phyloP scores from a whole-genome alignment of 2,888 invertebrate genomes.

The Xestia rhomboidea region DNA sequence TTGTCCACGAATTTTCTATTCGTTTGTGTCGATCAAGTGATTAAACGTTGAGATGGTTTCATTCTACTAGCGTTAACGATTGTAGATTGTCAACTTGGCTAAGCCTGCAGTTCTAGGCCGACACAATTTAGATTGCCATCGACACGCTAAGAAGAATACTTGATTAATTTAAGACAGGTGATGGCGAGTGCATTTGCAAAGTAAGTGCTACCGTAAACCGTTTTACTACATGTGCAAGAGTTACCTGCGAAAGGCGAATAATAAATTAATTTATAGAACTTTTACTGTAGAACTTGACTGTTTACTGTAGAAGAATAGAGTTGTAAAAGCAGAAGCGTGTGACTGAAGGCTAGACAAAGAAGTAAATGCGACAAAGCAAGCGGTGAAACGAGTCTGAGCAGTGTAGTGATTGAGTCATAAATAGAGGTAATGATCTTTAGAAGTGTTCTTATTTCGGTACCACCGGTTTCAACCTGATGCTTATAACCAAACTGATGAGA shows the following conservation, averaged over 20 bases:
- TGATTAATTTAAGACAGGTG: slow-evolving; percentile 42
- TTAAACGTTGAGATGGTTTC: too few species aligned
- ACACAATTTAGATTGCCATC: too few species aligned
- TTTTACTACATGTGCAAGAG: slow-evolving; percentile 30
- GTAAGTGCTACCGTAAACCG: slow-evolving; percentile 37
- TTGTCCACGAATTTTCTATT: too few species aligned
- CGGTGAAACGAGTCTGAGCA: too few species aligned
- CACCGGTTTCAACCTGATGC: too few species aligned
- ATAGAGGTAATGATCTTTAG: background rate
- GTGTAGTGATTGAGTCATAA: background rate
- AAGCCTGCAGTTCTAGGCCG: accelerated
- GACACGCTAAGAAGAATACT: background rate
- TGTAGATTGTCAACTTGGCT: too few species aligned
- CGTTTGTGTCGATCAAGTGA: too few species aligned
- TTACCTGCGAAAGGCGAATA: slow-evolving; percentile 7
- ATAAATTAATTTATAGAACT: slow-evolving; percentile 16
- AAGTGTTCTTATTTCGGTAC: background rate
- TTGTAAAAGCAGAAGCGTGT: background rate
- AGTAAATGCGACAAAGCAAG: background rate
- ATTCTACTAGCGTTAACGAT: too few species aligned
- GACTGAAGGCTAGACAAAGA: background rate
- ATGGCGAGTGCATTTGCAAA: slow-evolving; percentile 39
- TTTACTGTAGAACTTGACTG: slow-evolving; percentile 2
- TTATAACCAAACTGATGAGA: background rate
- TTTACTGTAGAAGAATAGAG: slow-evolving; percentile 4